A percentile compares a stretch with the other conserved stretches of the same genome.
Evolutionary conservation across 2,797 vertebrate species (phyloP).

Genomic region (Manis javanica): DNA sequence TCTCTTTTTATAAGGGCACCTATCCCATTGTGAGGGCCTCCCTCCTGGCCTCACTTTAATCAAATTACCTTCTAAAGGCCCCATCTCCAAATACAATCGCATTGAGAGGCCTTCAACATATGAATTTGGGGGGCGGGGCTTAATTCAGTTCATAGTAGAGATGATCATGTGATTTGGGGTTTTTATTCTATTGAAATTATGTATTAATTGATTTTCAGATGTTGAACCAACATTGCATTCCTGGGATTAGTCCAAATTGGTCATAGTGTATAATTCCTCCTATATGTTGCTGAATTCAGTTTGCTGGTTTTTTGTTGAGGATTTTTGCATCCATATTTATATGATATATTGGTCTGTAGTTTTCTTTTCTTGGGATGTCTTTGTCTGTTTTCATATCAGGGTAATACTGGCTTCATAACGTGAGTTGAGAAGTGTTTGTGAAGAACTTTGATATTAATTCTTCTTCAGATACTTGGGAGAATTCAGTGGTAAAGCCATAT

Average conservation of each 20-base stretch:
- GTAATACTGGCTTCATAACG: neutral
- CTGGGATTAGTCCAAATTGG: neutral
- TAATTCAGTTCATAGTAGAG: neutral
- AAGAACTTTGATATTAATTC: neutral
- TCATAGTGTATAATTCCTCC: neutral
- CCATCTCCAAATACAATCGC: neutral
- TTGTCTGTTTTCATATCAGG: neutral
- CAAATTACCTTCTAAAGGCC: neutral
- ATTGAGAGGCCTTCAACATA: neutral
- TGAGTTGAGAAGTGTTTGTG: neutral
- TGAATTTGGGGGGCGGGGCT: neutral
- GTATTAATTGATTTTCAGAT: neutral
- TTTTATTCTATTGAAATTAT: neutral
- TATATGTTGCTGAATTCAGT: neutral
- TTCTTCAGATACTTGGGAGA: neutral
- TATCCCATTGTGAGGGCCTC: neutral
- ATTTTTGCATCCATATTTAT: neutral
- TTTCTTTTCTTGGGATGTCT: neutral
- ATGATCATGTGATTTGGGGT: neutral
- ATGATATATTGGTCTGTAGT: neutral
- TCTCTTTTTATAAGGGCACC: neutral
- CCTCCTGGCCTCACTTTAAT: neutral
- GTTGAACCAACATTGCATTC: neutral
- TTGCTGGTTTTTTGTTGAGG: slow-evolving; percentile 12
- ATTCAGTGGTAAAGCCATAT: neutral